Base-by-base conservation (phyloP, 2,113 vertebrate species). In the Salvelinus namaycush region DNA sequence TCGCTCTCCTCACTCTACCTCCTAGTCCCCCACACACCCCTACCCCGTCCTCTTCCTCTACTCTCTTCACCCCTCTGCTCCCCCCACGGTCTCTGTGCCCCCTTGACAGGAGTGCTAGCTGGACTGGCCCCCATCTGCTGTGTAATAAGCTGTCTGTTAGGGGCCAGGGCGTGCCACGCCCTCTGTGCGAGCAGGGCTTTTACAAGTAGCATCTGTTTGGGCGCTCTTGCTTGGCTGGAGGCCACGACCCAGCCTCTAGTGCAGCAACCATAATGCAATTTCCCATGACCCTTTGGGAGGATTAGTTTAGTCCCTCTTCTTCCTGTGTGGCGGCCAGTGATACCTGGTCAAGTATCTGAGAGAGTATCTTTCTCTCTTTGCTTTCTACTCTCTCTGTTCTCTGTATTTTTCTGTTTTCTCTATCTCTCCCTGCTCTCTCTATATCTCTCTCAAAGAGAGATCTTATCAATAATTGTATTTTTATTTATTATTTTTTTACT, bases 191-290 rank as follows among this genome's bases (percentile, higher is more conserved):
- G 74, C 76, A 76, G 60, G 74, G 82, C 77, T 87, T 79, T 77
- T 77, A 84, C 80, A 79, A 76, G 79, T 80, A 81, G 79, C 83
- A 81, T 87, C 81, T 85, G 81, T 76, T 83, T 71, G 54, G 75
- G 76, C 60, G 66, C 82, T 79, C 76, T 67, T 79, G 74, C 73
- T 77, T 84, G 81, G 81, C 75, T 84, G 59, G 69, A 68, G 76
- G 80, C 83, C 86, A 86, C 9, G 74, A 79, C 80, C 83, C 72
- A 49, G 26, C 76, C 79, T 77, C 62, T 77, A 64, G 29, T 77
- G 76, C 77, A 73, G 79, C 76, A 72, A 76, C n/a, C 76, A 22
- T 87, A 85, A 84, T 87, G 74, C 76, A 79, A 86, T 84, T 87
- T 87, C 76, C 81, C 80, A 81, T 82, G 79, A 86, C 76, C 77